These are phyloP conservation scores for Lycaena phlaeas DNA, from an alignment of 2,888 invertebrate genomes.

Conservation along the genomic window DNA sequence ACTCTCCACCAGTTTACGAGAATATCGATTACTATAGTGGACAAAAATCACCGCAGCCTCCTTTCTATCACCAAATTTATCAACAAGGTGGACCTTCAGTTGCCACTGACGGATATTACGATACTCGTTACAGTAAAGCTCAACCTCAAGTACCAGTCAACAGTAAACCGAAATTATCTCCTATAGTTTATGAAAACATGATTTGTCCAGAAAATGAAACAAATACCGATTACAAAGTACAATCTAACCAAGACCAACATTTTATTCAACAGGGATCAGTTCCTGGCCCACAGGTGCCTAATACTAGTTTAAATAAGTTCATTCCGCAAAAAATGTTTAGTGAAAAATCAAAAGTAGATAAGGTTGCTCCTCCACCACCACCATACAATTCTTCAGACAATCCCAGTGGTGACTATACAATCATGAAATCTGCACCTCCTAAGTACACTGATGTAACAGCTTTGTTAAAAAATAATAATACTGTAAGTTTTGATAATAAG, in stretches of 20 bases:
- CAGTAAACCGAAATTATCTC: constrained; percentile 50
- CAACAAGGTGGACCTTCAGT: constrained; percentile 22
- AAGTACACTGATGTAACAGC: constrained; percentile 63
- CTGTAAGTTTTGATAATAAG: constrained; percentile 56
- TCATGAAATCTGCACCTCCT: constrained; percentile 66
- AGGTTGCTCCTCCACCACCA: constrained; percentile 67
- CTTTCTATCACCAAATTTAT: constrained; percentile 76
- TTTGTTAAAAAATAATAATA: constrained; percentile 46
- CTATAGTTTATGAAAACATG: constrained; percentile 65
- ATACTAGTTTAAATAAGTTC: constrained; percentile 40
- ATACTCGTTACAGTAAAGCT: constrained; percentile 79
- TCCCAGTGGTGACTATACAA: constrained; percentile 55
- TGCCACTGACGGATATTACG: constrained; percentile 46
- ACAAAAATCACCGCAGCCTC: constrained; percentile 68
- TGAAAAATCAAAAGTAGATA: constrained; percentile 67
- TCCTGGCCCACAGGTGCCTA: constrained; percentile 60
- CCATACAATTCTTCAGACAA: constrained; percentile 46
- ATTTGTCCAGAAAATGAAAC: constrained; percentile 57
- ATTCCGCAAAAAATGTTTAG: constrained; percentile 36
- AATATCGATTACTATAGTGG: constrained; percentile 86
- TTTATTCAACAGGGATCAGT: constrained; percentile 56
- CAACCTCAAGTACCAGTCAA: constrained; percentile 86
- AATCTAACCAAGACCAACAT: constrained; percentile 44
- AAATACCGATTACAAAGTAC: constrained; percentile 48
- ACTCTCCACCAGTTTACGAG: constrained; percentile 78